Evolutionary conservation across 2,888 invertebrate genomes (phyloP).

Genomic region (Stenodema calcarata): DNA sequence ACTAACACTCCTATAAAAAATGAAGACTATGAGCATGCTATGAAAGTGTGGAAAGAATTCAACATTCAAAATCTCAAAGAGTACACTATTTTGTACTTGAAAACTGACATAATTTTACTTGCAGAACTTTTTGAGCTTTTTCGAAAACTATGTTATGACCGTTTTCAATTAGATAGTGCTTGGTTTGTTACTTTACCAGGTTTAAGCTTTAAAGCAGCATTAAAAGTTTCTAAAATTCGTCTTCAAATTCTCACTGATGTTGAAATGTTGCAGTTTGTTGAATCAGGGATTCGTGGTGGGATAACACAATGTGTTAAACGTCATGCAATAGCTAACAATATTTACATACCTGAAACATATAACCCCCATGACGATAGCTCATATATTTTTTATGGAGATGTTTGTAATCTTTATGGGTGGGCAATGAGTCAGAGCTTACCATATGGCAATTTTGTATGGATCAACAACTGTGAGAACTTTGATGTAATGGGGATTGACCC

Average conservation of each 20-base stretch:
- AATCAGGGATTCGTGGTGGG: conserved; percentile 51
- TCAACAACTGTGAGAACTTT: conserved; percentile 33
- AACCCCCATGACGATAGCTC: background rate
- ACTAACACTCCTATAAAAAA: conserved; percentile 55
- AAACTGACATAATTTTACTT: conserved; percentile 46
- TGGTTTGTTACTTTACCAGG: conserved; percentile 48
- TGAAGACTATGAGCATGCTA: conserved; percentile 59
- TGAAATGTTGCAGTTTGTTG: conserved; percentile 50
- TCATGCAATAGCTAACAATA: background rate
- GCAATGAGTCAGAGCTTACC: background rate
- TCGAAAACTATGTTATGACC: conserved; percentile 34
- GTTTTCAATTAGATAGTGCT: conserved; percentile 46
- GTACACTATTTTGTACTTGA: conserved; percentile 56
- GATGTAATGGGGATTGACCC: conserved; percentile 25
- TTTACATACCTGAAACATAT: conserved; percentile 5
- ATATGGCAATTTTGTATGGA: conserved; percentile 43
- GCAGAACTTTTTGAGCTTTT: conserved; percentile 53
- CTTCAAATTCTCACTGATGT: conserved; percentile 52
- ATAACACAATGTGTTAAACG: conserved; percentile 15
- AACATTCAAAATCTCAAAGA: conserved; percentile 58
- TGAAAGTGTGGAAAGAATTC: conserved; percentile 60
- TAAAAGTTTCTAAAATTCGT: conserved; percentile 43
- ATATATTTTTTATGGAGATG: conserved; percentile 30
- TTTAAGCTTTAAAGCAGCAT: conserved; percentile 3
- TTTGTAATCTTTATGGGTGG: conserved; percentile 49